Percentiles rank a stretch among this genome's conserved stretches.
Conservation (phyloP, 2,888 invertebrate genomes). For the Mechanitis messenoides region DNA sequence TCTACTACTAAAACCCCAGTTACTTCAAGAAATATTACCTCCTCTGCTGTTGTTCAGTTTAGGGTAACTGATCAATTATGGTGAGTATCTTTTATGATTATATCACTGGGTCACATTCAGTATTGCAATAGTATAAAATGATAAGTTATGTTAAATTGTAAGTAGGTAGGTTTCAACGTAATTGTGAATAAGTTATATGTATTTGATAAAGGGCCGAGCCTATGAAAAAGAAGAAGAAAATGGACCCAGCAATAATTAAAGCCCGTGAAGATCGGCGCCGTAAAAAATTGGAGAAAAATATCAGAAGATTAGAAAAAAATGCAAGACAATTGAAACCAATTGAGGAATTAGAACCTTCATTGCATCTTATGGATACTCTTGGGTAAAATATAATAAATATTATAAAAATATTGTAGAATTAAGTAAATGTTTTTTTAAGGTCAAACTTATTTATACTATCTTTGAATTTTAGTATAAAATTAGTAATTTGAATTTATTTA, state of each 20-base stretch:
- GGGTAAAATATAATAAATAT: slow-evolving; percentile 60
- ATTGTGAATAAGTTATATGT: not conserved
- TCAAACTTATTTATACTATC: too few relatives aligned
- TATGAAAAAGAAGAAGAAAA: slow-evolving; percentile 90
- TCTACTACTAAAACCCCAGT: slow-evolving; percentile 39
- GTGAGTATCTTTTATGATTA: slow-evolving; percentile 38
- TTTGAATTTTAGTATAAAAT: too few relatives aligned
- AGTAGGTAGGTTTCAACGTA: too few relatives aligned
- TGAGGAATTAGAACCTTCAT: slow-evolving; percentile 87
- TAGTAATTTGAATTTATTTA: too few relatives aligned
- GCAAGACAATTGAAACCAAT: slow-evolving; percentile 92
- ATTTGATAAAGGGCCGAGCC: slow-evolving; percentile 84
- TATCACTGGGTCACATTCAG: not conserved
- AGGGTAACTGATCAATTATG: slow-evolving; percentile 63
- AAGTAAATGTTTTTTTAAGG: not conserved
- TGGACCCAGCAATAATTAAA: slow-evolving; percentile 88
- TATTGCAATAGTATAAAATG: not conserved
- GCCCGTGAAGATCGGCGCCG: slow-evolving; percentile 88
- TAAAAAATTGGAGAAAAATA: slow-evolving; percentile 91
- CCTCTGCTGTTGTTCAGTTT: slow-evolving; percentile 52
- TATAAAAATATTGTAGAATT: slow-evolving; percentile 1
- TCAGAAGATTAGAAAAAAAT: slow-evolving; percentile 86
- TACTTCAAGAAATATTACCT: slow-evolving; percentile 46
- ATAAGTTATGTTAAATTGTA: too few relatives aligned
- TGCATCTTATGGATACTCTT: slow-evolving; percentile 79